These are phyloP conservation scores for Cariama cristata DNA, from an alignment of 2,113 vertebrate species.

Conservation along the genomic window DNA sequence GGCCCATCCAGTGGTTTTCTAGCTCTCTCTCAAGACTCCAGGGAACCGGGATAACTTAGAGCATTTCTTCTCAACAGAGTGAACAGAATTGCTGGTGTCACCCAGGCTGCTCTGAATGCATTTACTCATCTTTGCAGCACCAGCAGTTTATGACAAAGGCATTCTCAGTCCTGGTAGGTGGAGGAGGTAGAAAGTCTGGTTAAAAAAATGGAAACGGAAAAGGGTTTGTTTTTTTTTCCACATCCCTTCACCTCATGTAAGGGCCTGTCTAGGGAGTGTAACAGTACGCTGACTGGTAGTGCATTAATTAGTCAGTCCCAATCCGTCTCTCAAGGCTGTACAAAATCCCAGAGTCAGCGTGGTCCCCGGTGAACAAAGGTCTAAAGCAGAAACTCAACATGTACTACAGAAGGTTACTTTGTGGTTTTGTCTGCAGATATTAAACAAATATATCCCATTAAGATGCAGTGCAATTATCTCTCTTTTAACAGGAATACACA, in stretches of 20 bases:
- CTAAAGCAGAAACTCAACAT: neutral
- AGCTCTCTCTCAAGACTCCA: neutral
- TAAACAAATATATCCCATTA: neutral
- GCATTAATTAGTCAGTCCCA: neutral
- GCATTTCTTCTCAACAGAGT: neutral
- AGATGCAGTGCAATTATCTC: neutral
- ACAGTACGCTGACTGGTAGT: neutral
- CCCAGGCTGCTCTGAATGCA: neutral
- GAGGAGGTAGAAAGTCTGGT: neutral
- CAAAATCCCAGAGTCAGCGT: neutral
- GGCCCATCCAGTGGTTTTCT: neutral
- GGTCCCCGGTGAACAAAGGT: neutral
- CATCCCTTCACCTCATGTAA: neutral
- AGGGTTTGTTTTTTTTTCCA: neutral
- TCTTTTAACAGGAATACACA: neutral
- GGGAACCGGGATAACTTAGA: neutral
- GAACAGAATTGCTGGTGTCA: neutral
- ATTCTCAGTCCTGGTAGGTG: neutral
- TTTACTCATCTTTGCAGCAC: constrained; percentile 23
- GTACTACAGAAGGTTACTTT: neutral
- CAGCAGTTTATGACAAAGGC: neutral
- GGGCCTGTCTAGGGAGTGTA: neutral
- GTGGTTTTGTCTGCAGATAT: neutral
- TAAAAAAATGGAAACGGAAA: neutral
- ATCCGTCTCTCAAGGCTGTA: neutral